phyloP scores from a whole-genome alignment of 2,113 vertebrate species.

The Psilopsiagon aymara region DNA sequence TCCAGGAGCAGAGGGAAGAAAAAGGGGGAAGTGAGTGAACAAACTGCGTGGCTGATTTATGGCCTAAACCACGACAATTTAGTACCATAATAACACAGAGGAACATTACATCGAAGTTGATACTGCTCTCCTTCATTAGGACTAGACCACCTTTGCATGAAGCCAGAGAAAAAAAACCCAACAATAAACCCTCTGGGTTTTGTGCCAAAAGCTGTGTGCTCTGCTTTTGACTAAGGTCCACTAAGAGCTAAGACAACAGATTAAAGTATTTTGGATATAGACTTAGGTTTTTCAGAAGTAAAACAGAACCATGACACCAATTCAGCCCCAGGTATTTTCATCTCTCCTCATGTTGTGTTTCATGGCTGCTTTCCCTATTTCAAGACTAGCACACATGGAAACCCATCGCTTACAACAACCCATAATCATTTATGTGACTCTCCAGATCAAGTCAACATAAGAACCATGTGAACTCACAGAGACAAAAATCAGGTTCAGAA shows the following conservation, averaged over 20 bases:
- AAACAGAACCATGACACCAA: conserved; percentile 18
- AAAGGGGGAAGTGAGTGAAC: too few relatives aligned
- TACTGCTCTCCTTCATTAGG: not conserved
- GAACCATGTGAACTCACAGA: not conserved
- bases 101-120: not conserved
- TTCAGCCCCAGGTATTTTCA: not conserved
- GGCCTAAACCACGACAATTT: too few relatives aligned
- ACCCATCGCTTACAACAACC: not conserved
- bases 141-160: not conserved
- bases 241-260: conserved; percentile 18
- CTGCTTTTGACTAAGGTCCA: not conserved
- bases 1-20: too few relatives aligned
- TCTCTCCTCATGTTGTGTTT: not conserved
- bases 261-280: not conserved
- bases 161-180: not conserved
- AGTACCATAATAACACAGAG: not conserved
- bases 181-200: not conserved
- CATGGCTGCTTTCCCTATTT: not conserved
- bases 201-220: not conserved
- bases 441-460: not conserved
- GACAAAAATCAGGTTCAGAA: not conserved
- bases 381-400: not conserved
- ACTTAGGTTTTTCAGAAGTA: not conserved
- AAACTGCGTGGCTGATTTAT: too few relatives aligned
- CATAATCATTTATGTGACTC: not conserved